Conservation (phyloP, 2,888 invertebrate species). For the Nomada ferruginata region DNA sequence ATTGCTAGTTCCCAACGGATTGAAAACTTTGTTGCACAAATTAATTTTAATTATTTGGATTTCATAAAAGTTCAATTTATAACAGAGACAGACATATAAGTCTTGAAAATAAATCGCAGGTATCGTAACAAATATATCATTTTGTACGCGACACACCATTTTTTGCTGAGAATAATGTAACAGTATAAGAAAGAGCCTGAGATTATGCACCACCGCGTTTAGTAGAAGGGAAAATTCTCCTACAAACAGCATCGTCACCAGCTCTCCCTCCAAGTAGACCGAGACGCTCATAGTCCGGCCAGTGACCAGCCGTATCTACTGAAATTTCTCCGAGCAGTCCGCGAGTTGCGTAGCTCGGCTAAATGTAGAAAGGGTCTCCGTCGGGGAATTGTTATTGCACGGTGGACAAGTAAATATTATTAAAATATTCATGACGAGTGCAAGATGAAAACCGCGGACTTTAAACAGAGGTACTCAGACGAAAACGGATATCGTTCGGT, state of each 20-base stretch:
- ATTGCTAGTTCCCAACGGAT: too few species aligned
- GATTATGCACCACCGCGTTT: too few species aligned
- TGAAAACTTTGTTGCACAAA: too few species aligned
- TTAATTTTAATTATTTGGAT: too few species aligned
- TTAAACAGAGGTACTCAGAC: constrained; percentile 9
- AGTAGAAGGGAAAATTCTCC: background rate
- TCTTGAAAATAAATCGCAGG: too few species aligned
- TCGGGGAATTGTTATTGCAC: constrained; percentile 24
- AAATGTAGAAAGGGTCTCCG: constrained; percentile 9
- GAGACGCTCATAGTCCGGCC: constrained; percentile 19
- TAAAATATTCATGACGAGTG: constrained; percentile 50
- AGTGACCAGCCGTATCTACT: background rate
- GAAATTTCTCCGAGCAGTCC: constrained; percentile 2
- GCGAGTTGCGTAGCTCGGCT: background rate
- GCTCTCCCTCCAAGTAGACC: constrained; percentile 16
- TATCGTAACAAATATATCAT: too few species aligned
- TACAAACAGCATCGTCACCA: background rate
- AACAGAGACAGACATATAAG: too few species aligned
- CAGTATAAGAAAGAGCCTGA: too few species aligned
- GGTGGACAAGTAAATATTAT: constrained; percentile 44
- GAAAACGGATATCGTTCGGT: background rate
- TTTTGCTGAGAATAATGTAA: too few species aligned
- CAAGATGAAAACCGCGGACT: constrained; percentile 21
- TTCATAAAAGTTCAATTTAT: too few species aligned
- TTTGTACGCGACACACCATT: too few species aligned